Evolutionary conservation across 2,888 invertebrate genomes (phyloP), one percentile per base, ranked within the genome.

Genomic region (Metopia argyrocephala): DNA sequence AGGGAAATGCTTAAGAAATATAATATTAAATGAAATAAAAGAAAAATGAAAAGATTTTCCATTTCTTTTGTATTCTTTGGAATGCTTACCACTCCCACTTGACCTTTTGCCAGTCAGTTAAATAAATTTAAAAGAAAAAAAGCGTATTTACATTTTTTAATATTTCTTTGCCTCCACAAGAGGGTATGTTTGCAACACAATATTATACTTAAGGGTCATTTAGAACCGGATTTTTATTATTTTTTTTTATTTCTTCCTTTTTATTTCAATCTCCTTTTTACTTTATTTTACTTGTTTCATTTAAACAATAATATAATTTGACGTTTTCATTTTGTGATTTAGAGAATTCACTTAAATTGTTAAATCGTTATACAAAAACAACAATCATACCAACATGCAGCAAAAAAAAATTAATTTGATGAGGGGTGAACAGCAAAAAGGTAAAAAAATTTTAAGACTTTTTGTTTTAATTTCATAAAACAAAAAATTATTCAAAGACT

Each of bases 281-380:
- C 38, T 25, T 7, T 12, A 31, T 31, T 31, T 54, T 38, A 21
- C 6, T 5, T 31, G 56, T 57, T 18, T 50, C 61, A 15, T 62
- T 76, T 62, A 15, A 76, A 69, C 69, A 76, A 61, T 70, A 81
- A 81, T 75, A 81, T 70, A 78, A 78, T 78, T 74, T 81, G 81
- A 78, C 78, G 78, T 78, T 81, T 81, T 70, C 70, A 74, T 81
- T 75, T 81, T 75, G 70, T 70, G 78, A 81, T 81, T 81, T 75
- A 28, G 64, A 66, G 61, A 66, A 65, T 38, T 38, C 38, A 62
- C 68, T 68, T 76, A 68, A 75, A 62, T 48, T 62, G 23, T 50
- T 57, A 31, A 75, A 38, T 21, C 28, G 28, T 21, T 74, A 71
- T 21, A 61, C 3, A 48, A 21, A 4, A 61, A 61, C 64, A 56